Percentiles rank a stretch among this genome's conserved stretches.
Conservation (phyloP, 1,140 invertebrate genomes). For the Polyergus mexicanus region DNA sequence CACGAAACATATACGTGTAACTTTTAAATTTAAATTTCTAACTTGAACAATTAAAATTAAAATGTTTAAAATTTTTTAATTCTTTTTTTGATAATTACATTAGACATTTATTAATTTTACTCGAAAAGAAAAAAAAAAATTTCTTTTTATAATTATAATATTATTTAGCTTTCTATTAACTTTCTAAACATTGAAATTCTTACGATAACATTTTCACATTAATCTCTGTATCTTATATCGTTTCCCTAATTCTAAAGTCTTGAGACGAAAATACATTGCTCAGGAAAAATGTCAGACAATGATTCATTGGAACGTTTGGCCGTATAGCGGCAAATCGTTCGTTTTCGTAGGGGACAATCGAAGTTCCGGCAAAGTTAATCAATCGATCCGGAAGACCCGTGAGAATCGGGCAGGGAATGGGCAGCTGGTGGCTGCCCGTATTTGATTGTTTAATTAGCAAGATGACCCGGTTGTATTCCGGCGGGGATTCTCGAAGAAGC, state of each 20-base stretch:
- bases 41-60: not conserved
- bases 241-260: not conserved
- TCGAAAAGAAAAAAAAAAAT: not conserved
- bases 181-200: not conserved
- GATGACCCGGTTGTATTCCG: constrained; percentile 83
- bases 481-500: constrained; percentile 77
- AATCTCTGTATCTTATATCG: not conserved
- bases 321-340: constrained; percentile 13
- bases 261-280: constrained; percentile 12
- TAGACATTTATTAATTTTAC: not conserved
- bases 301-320: not conserved
- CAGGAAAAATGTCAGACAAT: constrained; percentile 22
- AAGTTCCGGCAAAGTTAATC: constrained; percentile 84
- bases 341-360: constrained; percentile 78
- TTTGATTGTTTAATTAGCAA: constrained; percentile 87
- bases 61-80: not conserved
- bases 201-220: not conserved
- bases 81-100: not conserved
- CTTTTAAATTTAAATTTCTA: not conserved
- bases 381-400: constrained; percentile 81
- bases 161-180: not conserved
- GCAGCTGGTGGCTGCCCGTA: constrained; percentile 82
- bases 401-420: constrained; percentile 78
- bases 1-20: no score
- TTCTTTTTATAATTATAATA: not conserved